phyloP scores from a whole-genome alignment of 2,797 vertebrate genomes.

The Catostomus latipinnis region DNA sequence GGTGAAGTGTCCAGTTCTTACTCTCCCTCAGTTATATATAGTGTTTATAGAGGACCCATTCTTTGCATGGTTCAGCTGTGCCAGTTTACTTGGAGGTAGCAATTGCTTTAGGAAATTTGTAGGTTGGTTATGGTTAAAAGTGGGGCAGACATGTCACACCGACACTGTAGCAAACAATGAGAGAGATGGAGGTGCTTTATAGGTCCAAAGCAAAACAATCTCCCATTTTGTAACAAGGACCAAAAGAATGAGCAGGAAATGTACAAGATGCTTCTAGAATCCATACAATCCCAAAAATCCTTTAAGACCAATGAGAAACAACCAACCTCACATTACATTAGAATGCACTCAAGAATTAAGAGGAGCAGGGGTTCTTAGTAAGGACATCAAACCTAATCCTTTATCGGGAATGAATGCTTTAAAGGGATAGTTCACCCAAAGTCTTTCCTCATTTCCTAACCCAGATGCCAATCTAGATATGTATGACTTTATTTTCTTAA shows the following conservation, averaged over 20 bases:
- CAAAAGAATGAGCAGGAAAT: slow-evolving; percentile 17
- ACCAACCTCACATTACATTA: slow-evolving; percentile 31
- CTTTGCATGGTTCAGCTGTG: slow-evolving; percentile 23
- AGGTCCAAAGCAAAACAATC: slow-evolving; percentile 32
- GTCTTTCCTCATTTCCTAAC: too few relatives aligned
- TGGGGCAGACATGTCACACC: slow-evolving; percentile 23
- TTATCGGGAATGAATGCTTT: slow-evolving; percentile 2
- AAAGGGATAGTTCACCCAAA: too few relatives aligned
- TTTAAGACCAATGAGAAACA: slow-evolving; percentile 34
- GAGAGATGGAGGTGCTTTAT: slow-evolving; percentile 35
- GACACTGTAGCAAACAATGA: slow-evolving; percentile 34
- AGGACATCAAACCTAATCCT: slow-evolving; percentile 25
- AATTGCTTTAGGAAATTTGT: slow-evolving; percentile 41
- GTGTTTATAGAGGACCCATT: slow-evolving; percentile 36
- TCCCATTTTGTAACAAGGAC: background rate
- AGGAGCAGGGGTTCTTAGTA: slow-evolving; percentile 18
- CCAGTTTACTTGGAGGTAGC: slow-evolving; percentile 16
- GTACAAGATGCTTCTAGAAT: slow-evolving; percentile 3
- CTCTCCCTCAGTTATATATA: background rate
- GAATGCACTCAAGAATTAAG: slow-evolving; percentile 33
- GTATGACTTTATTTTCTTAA: too few relatives aligned
- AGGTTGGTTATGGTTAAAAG: slow-evolving; percentile 43
- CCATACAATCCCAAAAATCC: slow-evolving; percentile 24
- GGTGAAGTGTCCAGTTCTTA: slow-evolving; percentile 24
- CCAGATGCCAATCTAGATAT: too few relatives aligned